phyloP scores from a whole-genome alignment of 2,888 invertebrate genomes.

The Meiosimyza platycephala region DNA sequence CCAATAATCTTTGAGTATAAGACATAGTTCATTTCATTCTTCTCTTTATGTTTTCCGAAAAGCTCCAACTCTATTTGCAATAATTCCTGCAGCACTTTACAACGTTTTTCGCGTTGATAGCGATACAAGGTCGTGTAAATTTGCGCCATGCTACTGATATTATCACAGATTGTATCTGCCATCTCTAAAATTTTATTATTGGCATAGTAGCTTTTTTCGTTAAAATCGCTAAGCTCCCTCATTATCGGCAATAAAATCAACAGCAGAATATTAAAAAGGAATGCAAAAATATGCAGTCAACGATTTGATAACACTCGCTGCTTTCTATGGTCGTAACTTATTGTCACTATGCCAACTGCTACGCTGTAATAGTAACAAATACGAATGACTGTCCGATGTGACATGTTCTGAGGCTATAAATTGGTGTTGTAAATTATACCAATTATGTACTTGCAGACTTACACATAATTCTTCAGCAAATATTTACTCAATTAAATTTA shows the following conservation, averaged over 20 bases:
- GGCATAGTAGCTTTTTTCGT: too few species aligned
- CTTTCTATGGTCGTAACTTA: constrained; percentile 8
- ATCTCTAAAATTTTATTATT: too few species aligned
- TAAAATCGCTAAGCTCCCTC: not conserved
- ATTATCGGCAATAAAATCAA: not conserved
- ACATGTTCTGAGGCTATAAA: not conserved
- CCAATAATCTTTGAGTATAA: too few species aligned
- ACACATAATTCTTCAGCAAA: too few species aligned
- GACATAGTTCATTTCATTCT: too few species aligned
- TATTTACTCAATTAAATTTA: too few species aligned
- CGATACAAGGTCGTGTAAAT: constrained; percentile 6
- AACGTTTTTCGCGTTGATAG: constrained; percentile 10
- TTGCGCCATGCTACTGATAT: not conserved
- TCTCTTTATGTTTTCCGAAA: not conserved
- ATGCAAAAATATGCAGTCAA: not conserved
- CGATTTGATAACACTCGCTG: not conserved
- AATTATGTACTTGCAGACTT: too few species aligned
- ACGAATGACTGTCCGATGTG: not conserved
- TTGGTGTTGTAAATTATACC: too few species aligned
- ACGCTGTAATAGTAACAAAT: constrained; percentile 6
- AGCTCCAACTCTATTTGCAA: not conserved
- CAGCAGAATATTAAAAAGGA: not conserved
- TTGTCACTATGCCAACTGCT: constrained; percentile 1
- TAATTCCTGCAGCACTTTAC: not conserved
- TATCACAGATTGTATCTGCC: not conserved